Evolutionary conservation across 1,140 invertebrate genomes (phyloP).

Genomic region (Drosophila burlai): DNA sequence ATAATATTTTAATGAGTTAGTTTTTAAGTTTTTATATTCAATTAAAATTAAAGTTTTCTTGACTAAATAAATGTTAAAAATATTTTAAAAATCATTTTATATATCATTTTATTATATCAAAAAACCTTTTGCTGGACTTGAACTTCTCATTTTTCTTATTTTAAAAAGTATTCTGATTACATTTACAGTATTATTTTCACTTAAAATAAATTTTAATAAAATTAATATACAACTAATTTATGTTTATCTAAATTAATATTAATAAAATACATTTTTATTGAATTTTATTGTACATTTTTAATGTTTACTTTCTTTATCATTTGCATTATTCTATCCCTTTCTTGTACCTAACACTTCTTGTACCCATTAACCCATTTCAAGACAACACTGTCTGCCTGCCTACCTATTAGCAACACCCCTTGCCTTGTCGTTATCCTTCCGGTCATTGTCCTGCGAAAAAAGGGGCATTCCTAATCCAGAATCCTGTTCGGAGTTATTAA

Average conservation of each 20-base stretch:
- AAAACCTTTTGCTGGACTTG: too few species aligned
- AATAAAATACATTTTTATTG: too few species aligned
- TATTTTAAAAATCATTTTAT: background rate
- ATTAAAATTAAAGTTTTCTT: background rate
- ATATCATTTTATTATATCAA: too few species aligned
- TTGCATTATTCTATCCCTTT: background rate
- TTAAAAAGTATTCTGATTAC: too few species aligned
- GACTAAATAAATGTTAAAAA: background rate
- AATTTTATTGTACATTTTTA: background rate
- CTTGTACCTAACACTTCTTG: background rate
- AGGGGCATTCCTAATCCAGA: conserved; percentile 52
- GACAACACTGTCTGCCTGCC: conserved; percentile 3
- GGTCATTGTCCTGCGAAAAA: conserved; percentile 31
- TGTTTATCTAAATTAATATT: background rate
- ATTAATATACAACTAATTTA: background rate
- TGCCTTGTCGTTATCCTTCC: conserved; percentile 12
- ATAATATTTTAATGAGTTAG: too few species aligned
- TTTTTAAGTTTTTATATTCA: too few species aligned
- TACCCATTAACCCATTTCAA: background rate
- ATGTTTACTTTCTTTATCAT: background rate
- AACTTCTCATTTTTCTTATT: too few species aligned
- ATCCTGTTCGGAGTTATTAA: conserved; percentile 65
- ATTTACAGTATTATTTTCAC: too few species aligned
- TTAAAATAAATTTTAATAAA: background rate
- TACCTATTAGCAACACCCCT: background rate